Base-by-base conservation (phyloP, 2,797 vertebrate genomes). In the Botia kubotai region DNA sequence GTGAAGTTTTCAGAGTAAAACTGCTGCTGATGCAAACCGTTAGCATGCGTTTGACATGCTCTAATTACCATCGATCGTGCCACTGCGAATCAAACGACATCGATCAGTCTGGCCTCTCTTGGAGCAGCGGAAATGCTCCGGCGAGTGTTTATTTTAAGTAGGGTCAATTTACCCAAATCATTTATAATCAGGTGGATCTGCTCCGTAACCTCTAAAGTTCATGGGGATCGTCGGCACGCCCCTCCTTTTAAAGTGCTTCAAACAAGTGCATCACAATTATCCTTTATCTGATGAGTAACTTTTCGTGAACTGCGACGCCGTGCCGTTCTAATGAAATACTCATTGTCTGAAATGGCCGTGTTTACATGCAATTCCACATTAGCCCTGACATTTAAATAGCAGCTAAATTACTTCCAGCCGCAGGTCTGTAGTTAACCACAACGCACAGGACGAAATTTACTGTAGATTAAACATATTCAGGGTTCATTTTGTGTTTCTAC, bases 401-500 rank as follows among this genome's bases (percentile, higher is more conserved):
- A 84, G 70, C 78, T 77, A 85, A 92, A 93, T 92, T 91, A 90
- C 87, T 93, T 89, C 91, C 92, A 93, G 92, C 91, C 82, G 50
- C 58, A 8, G 4, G 52, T 77, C 84, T 88, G 90, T 86, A 83
- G 81, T 48, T 67, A 79, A 75, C 50, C 0, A 19, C 36, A 4
- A 75, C 21, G 12, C 77, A 82, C 67, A 79, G 86, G 83, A 91
- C 58, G 86, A 86, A 70, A 82, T 74, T 65, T 70, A 80, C 72
- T 26, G 19, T 21, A 73, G 6, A 86, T 90, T 85, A 87, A 85
- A 87, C 70, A 19, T 48, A 80, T 65, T 43, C 58, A 8, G 17
- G 6, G 46, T 80, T 77, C n/a, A 50, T 82, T 82, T 65, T 53
- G 43, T 46, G 43, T 46, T 46, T 46, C 43, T 46, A 46, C 75